A percentile compares a stretch with the other conserved stretches of the same genome.
Conservation (phyloP, 1,140 invertebrate species). For the Pomacea maculata region DNA sequence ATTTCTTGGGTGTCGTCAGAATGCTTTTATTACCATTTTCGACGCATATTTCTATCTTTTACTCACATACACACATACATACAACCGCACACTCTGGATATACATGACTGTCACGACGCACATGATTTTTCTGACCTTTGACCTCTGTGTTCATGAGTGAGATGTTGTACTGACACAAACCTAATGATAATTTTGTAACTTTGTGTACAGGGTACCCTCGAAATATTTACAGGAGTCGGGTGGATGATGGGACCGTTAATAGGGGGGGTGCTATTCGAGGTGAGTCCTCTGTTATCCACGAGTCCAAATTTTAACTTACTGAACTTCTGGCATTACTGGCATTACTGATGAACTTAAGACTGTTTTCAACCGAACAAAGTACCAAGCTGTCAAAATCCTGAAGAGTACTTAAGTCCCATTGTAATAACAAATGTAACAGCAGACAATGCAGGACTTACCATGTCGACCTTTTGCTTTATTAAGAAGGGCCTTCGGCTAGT, state of each 20-base stretch:
- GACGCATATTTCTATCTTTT: neutral
- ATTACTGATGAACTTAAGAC: constrained; percentile 13
- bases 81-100: neutral
- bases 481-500: no score
- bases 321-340: neutral
- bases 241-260: constrained; percentile 84
- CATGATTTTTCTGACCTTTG: neutral
- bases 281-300: constrained; percentile 31
- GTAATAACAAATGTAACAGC: neutral
- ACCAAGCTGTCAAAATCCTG: neutral
- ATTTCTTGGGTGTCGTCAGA: neutral
- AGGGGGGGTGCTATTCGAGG: constrained; percentile 81
- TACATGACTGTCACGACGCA: neutral
- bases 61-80: neutral
- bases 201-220: constrained; percentile 77
- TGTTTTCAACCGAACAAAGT: neutral
- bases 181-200: neutral
- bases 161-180: no score
- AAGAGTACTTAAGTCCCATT: neutral
- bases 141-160: no score
- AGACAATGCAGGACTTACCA: neutral
- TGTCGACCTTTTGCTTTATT: neutral
- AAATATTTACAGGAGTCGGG: constrained; percentile 89
- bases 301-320: neutral
- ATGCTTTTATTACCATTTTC: neutral